A percentile compares a stretch with the other conserved stretches of the same genome.
phyloP scores from a whole-genome alignment of 2,888 invertebrate species.

The Eupeodes luniger region DNA sequence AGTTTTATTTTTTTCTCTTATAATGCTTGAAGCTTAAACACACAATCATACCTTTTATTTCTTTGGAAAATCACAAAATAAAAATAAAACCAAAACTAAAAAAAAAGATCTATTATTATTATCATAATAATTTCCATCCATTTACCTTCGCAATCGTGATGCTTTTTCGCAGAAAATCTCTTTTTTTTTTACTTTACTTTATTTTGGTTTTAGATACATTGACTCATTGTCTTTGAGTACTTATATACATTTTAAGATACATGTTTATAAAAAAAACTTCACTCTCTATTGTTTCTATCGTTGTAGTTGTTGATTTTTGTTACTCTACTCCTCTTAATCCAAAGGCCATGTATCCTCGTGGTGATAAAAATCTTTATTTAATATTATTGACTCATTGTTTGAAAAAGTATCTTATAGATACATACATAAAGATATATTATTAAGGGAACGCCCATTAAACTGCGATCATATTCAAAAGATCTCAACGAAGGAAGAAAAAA shows the following conservation, averaged over 20 bases:
- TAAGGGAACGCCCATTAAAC: slow-evolving; percentile 54
- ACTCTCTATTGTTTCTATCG: slow-evolving; percentile 17
- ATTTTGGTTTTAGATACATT: background rate
- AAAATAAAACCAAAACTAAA: slow-evolving; percentile 29
- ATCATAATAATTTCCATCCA: slow-evolving; percentile 72
- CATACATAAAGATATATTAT: slow-evolving; percentile 37
- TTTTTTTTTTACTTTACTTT: background rate
- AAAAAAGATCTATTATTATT: slow-evolving; percentile 37
- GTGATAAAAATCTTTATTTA: slow-evolving; percentile 62
- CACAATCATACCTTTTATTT: slow-evolving; percentile 46
- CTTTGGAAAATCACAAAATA: slow-evolving; percentile 13
- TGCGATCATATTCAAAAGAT: slow-evolving; percentile 18
- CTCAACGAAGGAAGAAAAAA: background rate
- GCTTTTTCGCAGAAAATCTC: slow-evolving; percentile 32
- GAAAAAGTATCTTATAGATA: slow-evolving; percentile 18
- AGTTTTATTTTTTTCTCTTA: background rate
- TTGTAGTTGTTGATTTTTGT: background rate
- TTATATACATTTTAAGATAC: background rate
- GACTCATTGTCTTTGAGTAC: background rate
- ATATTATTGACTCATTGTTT: slow-evolving; percentile 73
- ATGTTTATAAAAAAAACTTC: background rate
- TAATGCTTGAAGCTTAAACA: background rate
- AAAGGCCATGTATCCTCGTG: slow-evolving; percentile 37
- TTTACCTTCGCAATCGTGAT: slow-evolving; percentile 69
- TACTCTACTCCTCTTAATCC: slow-evolving; percentile 17